Evolutionary conservation across 37 sponge, comb jelly and placozoan species (phyloP), one percentile per base, ranked within the genome.

Genomic region (Aplysina aerophoba): DNA sequence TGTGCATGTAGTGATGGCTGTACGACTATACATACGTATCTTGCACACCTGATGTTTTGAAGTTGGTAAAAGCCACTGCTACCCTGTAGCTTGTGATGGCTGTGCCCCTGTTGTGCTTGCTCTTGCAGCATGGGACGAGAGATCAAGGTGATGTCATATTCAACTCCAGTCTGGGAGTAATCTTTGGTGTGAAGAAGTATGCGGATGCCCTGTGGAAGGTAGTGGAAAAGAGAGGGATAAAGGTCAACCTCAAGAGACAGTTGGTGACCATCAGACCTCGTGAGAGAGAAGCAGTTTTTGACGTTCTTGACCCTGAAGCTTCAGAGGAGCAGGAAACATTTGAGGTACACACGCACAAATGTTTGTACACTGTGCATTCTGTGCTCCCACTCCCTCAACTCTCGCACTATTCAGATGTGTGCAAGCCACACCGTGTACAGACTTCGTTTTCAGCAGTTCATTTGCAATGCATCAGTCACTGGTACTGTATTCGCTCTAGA

Each of bases 131-230:
- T 41, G 94, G 94, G 55, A 74, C 94, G 2, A 69, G 94, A 27
- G 92, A 87, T 55, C 72, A 93, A 25, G 44, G 84, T 62, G 91
- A 37, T 11, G 81, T 96, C 20, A 83, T 83, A 15, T 96, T 88
- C 83, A 90, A 96, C 79, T 86, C 92, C 11, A 75, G 94, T 22
- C 83, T 96, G 25, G 92, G 90, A 35, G 97, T 93, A 15, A 91
- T 96, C 39, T 96, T 96, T 81, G 92, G 92, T 21, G 97, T 93
- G 59, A 93, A 93, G 85, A 96, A 96, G 74, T 96, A 94, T 85
- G 97, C 97, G 14, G 75, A 91, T 30, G 21, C 81, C 3, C 85
- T 96, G 38, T 75, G 73, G 55, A 83, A 89, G 66, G 77, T 96
- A 14, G 88, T 90, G 31, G 87, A 89, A 15, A 59, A 75, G 25